Conservation (phyloP, 2,797 vertebrate species). For the Crocidura indochinensis region DNA sequence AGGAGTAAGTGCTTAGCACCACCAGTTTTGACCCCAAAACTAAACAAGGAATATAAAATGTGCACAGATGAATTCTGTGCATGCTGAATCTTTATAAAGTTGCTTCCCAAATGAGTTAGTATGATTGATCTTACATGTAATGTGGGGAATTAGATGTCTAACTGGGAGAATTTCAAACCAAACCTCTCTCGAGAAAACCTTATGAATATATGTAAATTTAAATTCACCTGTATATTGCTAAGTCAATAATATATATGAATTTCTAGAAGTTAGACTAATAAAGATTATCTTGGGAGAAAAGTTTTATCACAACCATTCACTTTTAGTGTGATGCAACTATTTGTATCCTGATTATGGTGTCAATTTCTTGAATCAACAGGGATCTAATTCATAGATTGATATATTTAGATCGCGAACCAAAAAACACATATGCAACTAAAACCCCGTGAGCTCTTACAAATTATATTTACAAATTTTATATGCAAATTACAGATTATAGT, state of each 20-base stretch:
- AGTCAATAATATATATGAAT: neutral
- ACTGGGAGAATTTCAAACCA: conserved; percentile 4
- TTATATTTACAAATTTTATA: neutral
- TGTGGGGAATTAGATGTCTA: neutral
- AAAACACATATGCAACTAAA: neutral
- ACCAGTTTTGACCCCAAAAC: too few species aligned
- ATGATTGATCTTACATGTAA: neutral
- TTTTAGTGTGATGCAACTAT: neutral
- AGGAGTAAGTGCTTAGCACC: too few species aligned
- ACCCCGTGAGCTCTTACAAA: neutral
- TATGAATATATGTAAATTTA: neutral
- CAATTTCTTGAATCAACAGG: neutral
- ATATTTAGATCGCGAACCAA: neutral
- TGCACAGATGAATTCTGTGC: too few species aligned
- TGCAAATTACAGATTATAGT: neutral
- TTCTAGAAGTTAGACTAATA: neutral
- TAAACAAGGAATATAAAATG: too few species aligned
- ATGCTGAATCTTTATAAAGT: too few species aligned
- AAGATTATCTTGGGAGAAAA: conserved; percentile 30
- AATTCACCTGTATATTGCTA: neutral
- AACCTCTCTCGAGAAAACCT: neutral
- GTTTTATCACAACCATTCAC: neutral
- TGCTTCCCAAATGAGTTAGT: neutral
- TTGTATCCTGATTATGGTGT: neutral
- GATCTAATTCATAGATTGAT: neutral